These are phyloP conservation scores for Psettodes erumei DNA, from an alignment of 2,113 vertebrate genomes.

Conservation along the genomic window DNA sequence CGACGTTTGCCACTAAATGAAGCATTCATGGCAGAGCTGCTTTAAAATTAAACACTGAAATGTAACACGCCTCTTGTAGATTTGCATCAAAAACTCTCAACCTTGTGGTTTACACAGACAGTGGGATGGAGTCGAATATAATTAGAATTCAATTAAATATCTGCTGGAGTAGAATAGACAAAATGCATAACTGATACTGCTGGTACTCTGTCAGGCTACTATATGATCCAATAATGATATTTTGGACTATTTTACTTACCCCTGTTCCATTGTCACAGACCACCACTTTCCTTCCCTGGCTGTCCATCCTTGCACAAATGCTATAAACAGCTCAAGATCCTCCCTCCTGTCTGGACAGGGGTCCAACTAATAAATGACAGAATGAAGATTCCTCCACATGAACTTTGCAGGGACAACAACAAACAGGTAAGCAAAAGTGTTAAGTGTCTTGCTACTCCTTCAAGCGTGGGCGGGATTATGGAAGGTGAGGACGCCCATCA, in stretches of 20 bases:
- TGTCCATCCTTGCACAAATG: slow-evolving; percentile 85
- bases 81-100: neutral
- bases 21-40: neutral
- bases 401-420: slow-evolving; percentile 5
- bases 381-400: slow-evolving; percentile 10
- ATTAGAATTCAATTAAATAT: neutral
- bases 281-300: slow-evolving; percentile 92
- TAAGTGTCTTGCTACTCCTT: slow-evolving; percentile 15
- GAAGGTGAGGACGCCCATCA: slow-evolving; percentile 32
- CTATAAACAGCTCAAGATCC: neutral
- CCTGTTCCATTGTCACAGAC: slow-evolving; percentile 97
- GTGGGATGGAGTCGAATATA: too few relatives aligned
- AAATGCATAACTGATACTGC: neutral
- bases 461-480: slow-evolving; percentile 34
- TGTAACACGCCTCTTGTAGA: neutral
- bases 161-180: neutral
- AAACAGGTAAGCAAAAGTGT: slow-evolving; percentile 56
- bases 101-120: neutral
- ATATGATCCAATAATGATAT: neutral
- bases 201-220: neutral
- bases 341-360: slow-evolving; percentile 35
- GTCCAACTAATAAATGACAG: neutral
- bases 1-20: slow-evolving; percentile 3
- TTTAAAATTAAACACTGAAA: neutral
- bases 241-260: slow-evolving; percentile 79